phyloP scores from a whole-genome alignment of 2,797 vertebrate species.

The Pygocentrus nattereri region DNA sequence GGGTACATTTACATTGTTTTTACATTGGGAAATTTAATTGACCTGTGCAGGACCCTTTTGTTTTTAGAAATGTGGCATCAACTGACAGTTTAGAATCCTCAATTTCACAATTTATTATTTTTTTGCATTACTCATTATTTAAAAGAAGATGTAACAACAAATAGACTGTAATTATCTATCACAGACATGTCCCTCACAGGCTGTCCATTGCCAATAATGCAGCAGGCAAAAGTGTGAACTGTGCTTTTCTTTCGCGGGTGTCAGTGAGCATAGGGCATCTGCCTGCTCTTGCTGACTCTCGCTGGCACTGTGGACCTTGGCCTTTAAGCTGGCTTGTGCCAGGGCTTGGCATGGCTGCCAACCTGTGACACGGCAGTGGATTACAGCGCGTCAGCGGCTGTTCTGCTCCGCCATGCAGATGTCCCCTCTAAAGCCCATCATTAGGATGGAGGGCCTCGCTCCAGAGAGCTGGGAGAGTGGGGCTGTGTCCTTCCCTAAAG shows the following conservation, averaged over 20 bases:
- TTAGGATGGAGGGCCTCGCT: slow-evolving; percentile 59
- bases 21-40: no score
- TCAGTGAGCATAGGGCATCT: slow-evolving; percentile 45
- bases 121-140: background rate
- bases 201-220: slow-evolving; percentile 4
- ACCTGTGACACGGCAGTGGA: slow-evolving; percentile 61
- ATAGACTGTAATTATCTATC: slow-evolving; percentile 34
- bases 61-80: no score
- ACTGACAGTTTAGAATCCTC: no score
- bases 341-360: slow-evolving; percentile 58
- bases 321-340: slow-evolving; percentile 55
- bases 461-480: slow-evolving; percentile 48
- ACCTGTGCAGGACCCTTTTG: no score
- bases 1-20: no score
- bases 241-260: slow-evolving; percentile 25
- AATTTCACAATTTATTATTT: no score
- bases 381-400: slow-evolving; percentile 59
- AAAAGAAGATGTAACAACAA: background rate
- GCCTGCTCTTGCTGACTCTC: slow-evolving; percentile 47
- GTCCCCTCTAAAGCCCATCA: slow-evolving; percentile 62
- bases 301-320: slow-evolving; percentile 49
- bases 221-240: slow-evolving; percentile 16
- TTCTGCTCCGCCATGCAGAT: slow-evolving; percentile 56
- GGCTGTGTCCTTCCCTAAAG: slow-evolving; percentile 24
- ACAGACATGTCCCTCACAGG: background rate